Percentiles rank a stretch among this genome's conserved stretches.
Conservation (phyloP, 1,140 invertebrate species). For the Cydia splendana region DNA sequence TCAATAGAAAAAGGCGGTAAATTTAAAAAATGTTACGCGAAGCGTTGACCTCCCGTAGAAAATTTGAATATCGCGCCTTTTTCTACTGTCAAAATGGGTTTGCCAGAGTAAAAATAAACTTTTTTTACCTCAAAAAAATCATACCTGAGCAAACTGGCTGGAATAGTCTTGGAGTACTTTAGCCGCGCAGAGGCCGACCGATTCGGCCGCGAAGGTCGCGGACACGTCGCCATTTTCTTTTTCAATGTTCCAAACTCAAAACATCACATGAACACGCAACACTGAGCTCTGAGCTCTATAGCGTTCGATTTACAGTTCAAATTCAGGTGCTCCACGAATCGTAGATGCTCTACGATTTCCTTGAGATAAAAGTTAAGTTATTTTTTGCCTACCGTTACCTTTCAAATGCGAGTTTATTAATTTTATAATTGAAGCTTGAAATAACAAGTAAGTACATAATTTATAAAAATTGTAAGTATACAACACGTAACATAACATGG, state of each 20-base stretch:
- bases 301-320: conserved; percentile 17
- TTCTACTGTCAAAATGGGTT: too few relatives aligned
- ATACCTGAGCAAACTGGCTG: conserved; percentile 66
- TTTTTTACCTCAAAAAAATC: conserved; percentile 7
- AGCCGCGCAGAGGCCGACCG: conserved; percentile 56
- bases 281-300: conserved; percentile 1
- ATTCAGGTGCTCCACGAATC: not conserved
- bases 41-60: too few relatives aligned
- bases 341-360: conserved; percentile 26
- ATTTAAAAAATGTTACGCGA: too few relatives aligned
- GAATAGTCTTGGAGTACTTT: conserved; percentile 69
- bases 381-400: not conserved
- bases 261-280: conserved; percentile 20
- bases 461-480: too few relatives aligned
- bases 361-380: conserved; percentile 13
- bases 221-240: conserved; percentile 66
- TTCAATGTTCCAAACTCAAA: conserved; percentile 21
- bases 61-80: too few relatives aligned
- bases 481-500: too few relatives aligned
- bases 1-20: too few relatives aligned
- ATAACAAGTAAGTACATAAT: too few relatives aligned
- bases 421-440: not conserved
- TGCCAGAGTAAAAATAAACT: too few relatives aligned
- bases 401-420: not conserved
- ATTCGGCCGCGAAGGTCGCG: conserved; percentile 50